Evolutionary conservation across 2,888 invertebrate genomes (phyloP).

Genomic region (Brachypterus glaber): DNA sequence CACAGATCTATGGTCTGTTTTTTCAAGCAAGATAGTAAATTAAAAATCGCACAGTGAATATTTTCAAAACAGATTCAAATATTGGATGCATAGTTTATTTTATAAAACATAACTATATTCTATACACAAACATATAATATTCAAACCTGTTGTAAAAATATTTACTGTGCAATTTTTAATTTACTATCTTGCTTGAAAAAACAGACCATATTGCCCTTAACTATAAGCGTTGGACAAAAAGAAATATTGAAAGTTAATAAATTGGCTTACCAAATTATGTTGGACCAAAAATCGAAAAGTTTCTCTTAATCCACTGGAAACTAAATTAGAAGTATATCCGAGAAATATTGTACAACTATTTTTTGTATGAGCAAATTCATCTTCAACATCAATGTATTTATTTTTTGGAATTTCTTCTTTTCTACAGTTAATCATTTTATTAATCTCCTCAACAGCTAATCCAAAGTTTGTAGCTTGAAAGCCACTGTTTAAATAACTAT

Average conservation of each 20-base stretch:
- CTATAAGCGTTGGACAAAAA: no score
- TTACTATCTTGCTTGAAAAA: no score
- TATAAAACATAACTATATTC: no score
- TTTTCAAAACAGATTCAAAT: no score
- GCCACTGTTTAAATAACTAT: conserved; percentile 74
- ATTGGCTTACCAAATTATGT: conserved; percentile 57
- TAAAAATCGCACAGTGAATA: no score
- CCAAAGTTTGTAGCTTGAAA: conserved; percentile 97
- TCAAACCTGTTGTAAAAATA: no score
- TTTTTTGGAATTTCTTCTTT: conserved; percentile 59
- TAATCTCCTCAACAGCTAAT: conserved; percentile 80
- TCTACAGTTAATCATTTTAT: conserved; percentile 78
- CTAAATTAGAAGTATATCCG: conserved; percentile 95
- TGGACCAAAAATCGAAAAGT: conserved; percentile 79
- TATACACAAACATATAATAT: no score
- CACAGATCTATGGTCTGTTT: no score
- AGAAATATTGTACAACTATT: conserved; percentile 90
- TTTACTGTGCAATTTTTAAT: no score
- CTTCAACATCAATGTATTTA: conserved; percentile 59
- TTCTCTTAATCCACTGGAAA: conserved; percentile 90
- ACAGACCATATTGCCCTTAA: no score
- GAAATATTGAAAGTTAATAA: neutral
- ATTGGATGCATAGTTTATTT: no score
- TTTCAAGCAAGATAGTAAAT: no score
- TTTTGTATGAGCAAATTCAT: conserved; percentile 67